Evolutionary conservation across 1,140 invertebrate genomes (phyloP), one percentile per base, ranked within the genome.

Genomic region (Drosophila arawakana): DNA sequence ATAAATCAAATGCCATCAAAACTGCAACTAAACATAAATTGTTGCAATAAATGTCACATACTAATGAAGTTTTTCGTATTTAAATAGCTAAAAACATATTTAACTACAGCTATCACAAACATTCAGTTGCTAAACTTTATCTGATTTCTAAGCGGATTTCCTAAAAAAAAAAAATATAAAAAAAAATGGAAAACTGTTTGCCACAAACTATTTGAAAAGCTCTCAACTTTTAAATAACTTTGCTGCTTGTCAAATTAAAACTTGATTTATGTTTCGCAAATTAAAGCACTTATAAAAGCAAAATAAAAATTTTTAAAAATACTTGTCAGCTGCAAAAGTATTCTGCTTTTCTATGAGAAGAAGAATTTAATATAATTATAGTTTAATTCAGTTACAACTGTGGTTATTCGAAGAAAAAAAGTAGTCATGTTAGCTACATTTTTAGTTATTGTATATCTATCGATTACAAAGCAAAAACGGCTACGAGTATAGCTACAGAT

Each of bases 191-290:
- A 30, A 30, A 30, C 25, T 30, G 15, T 49, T 62, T 50, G 15
- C n/a, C 35, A 25, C 8, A 7, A 50, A 50, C 37, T 39, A 11
- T 41, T 39, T 41, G 18, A 50, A 59, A 44, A 18, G 6, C n/a
- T 52, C 25, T 43, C 50, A 52, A 34, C 21, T 69, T 69, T 69
- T 1, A 7, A 39, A 5, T 41, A 43, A 43, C 13, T 68, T 49
- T 50, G 52, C 43, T 47, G 13, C 15, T 15, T 47, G 18, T 39
- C 11, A 62, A 52, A 69, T 69, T 71, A 49, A 63, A 57, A 35
- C 35, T 43, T 34, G 52, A 18, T 49, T 49, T 34, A 25, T 62
- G 3, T 25, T 11, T 49, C 8, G 39, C 39, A 41, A 41, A 11
- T 41, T 41, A 41, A 41, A 41, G 10, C 9, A 41, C 10, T 11